Evolutionary conservation across 2,797 vertebrate species (phyloP), one percentile per base, ranked within the genome.

Genomic region (Pipistrellus pipistrellus): DNA sequence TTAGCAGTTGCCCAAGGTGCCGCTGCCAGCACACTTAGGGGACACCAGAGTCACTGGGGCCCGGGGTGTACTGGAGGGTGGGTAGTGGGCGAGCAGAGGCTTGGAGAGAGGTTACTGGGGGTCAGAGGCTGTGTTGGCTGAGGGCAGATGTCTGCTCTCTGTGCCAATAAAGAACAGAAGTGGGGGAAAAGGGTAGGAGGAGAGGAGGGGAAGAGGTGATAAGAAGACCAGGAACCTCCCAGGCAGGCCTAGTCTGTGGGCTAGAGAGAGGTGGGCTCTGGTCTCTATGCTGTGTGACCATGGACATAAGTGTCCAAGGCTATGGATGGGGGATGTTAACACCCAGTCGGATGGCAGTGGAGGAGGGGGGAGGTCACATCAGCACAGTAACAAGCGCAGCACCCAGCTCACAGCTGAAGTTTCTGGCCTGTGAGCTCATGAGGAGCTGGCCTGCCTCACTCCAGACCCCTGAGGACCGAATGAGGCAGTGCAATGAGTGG

Each of bases 241-340:
- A 41, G 48, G 35, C n/a, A 88, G 82, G 85, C 68, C 25, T 15
- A 69, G 55, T n/a, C 18, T 51, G 8, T 0, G 13, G n/a, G 21
- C 21, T 2, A 0, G 23, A 41, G 23, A 68, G 59, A 46, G 0
- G 0, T 0, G 1, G 11, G n/a, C 64, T 92, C 35, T 3, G 14
- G 18, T 35, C 12, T 27, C 76, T 35, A 7, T 2, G 17, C 20
- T 3, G 9, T 8, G n/a, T 27, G 75, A 62, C 64, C 71, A 15
- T 0, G 4, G 72, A 4, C 41, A 6, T 62, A 21, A 11, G 38
- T 4, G 0, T 46, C 8, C 46, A 21, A 0, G 0, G 12, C 21
- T 20, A 0, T 9, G 25, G 44, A 25, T 15, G 9, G 23, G 8
- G 53, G 15, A 21, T 20, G 1, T 2, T 2, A n/a, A 18, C 25